These are phyloP conservation scores for Aquatica leii DNA, from an alignment of 2,888 invertebrate species.

Conservation along the genomic window DNA sequence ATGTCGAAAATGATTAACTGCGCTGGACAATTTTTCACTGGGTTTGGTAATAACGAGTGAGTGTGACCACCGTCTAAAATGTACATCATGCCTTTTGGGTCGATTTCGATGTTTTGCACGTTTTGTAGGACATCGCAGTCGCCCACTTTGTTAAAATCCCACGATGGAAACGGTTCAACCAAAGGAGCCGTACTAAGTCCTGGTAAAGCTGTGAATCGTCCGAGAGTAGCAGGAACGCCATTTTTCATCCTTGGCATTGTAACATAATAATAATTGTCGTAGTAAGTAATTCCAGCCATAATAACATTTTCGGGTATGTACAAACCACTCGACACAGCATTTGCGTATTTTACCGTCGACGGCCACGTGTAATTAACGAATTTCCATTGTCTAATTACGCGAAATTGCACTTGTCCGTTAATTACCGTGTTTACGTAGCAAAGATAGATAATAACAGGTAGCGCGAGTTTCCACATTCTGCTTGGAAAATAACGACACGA, in stretches of 20 bases:
- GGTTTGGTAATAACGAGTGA: slow-evolving; percentile 65
- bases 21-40: slow-evolving; percentile 69
- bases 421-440: background rate
- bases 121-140: slow-evolving; percentile 76
- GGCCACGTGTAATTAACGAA: slow-evolving; percentile 75
- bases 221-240: slow-evolving; percentile 77
- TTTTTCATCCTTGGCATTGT: slow-evolving; percentile 74
- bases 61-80: slow-evolving; percentile 74
- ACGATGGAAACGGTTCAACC: slow-evolving; percentile 74
- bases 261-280: slow-evolving; percentile 72
- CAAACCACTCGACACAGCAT: slow-evolving; percentile 65
- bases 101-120: slow-evolving; percentile 79
- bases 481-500: slow-evolving; percentile 1
- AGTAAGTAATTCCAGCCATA: slow-evolving; percentile 73
- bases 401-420: slow-evolving; percentile 62
- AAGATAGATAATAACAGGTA: background rate
- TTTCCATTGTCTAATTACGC: slow-evolving; percentile 78
- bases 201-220: slow-evolving; percentile 63
- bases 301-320: slow-evolving; percentile 75
- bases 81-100: slow-evolving; percentile 74
- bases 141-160: slow-evolving; percentile 72
- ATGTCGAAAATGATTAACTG: slow-evolving; percentile 75
- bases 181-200: slow-evolving; percentile 65
- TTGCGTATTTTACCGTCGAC: slow-evolving; percentile 64
- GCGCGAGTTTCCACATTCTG: slow-evolving; percentile 1